These are phyloP conservation scores for Brachirus orientalis DNA, from an alignment of 2,113 vertebrate genomes.

Conservation along the genomic window DNA sequence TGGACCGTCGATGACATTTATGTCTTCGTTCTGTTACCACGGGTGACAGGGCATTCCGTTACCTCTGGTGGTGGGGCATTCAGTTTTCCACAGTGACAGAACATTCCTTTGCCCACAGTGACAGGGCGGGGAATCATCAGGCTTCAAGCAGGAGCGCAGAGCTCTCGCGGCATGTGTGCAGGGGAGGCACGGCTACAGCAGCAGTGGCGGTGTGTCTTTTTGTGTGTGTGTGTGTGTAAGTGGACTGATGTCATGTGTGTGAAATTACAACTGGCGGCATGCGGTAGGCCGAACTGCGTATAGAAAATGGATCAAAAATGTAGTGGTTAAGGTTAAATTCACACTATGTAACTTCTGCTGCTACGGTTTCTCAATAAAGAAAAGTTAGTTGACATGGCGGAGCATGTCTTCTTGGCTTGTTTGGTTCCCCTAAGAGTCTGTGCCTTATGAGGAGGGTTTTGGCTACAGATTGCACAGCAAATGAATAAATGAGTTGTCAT, in stretches of 20 bases:
- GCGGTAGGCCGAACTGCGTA: neutral
- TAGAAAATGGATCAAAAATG: too few relatives aligned
- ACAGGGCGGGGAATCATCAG: constrained; percentile 48
- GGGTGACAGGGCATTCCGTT: constrained; percentile 47
- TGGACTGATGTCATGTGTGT: constrained; percentile 2
- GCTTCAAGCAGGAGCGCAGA: constrained; percentile 34
- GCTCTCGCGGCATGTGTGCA: constrained; percentile 35
- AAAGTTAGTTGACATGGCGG: too few relatives aligned
- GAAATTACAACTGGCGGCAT: neutral
- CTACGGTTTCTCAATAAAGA: too few relatives aligned
- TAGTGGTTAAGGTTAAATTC: too few relatives aligned
- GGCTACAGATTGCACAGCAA: too few relatives aligned
- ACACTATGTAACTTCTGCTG: too few relatives aligned
- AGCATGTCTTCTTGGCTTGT: too few relatives aligned
- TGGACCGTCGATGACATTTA: constrained; percentile 59
- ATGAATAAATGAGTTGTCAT: too few relatives aligned
- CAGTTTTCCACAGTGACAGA: constrained; percentile 42
- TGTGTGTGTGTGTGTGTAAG: constrained; percentile 33
- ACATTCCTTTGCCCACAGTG: constrained; percentile 36
- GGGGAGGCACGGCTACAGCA: constrained; percentile 37
- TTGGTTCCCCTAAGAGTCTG: too few relatives aligned
- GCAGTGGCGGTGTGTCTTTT: constrained; percentile 31
- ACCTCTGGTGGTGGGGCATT: constrained; percentile 16
- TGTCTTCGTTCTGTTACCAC: constrained; percentile 54
- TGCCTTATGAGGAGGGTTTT: too few relatives aligned